Percentiles rank a stretch among this genome's conserved stretches.
Conservation (phyloP, 2,113 vertebrate species). For the Phrynocephalus versicolor region DNA sequence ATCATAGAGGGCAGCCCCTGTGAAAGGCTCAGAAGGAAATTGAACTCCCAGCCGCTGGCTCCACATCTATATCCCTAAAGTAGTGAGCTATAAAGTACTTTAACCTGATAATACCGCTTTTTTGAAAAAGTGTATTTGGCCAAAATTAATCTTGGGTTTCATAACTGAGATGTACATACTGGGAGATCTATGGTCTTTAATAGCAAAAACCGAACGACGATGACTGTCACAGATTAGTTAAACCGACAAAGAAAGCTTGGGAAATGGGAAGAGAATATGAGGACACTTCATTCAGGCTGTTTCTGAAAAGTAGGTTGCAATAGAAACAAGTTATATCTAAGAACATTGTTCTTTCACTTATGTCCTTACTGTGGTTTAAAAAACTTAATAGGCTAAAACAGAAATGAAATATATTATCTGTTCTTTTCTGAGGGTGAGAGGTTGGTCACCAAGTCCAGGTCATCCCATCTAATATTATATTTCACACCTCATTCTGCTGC, state of each 20-base stretch:
- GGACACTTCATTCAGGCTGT: background rate
- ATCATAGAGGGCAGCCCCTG: too few relatives aligned
- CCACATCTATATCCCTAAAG: too few relatives aligned
- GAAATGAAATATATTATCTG: background rate
- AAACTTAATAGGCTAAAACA: background rate
- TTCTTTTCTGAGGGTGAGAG: background rate
- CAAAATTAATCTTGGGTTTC: background rate
- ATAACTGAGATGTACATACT: background rate
- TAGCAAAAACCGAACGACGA: background rate
- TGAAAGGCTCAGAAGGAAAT: too few relatives aligned
- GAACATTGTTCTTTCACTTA: too few relatives aligned
- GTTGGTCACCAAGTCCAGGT: background rate
- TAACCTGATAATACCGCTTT: background rate
- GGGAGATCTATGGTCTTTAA: background rate
- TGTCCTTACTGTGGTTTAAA: background rate
- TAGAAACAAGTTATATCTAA: too few relatives aligned
- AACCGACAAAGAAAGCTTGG: background rate
- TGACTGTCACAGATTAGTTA: background rate
- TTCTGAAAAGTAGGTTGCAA: background rate
- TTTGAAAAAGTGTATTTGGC: background rate
- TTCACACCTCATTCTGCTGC: too few relatives aligned
- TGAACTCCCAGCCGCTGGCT: too few relatives aligned
- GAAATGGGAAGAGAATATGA: background rate
- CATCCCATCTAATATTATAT: too few relatives aligned
- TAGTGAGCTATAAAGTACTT: too few relatives aligned